Evolutionary conservation across 2,888 invertebrate species (phyloP).

Genomic region (Cordilura impudica): DNA sequence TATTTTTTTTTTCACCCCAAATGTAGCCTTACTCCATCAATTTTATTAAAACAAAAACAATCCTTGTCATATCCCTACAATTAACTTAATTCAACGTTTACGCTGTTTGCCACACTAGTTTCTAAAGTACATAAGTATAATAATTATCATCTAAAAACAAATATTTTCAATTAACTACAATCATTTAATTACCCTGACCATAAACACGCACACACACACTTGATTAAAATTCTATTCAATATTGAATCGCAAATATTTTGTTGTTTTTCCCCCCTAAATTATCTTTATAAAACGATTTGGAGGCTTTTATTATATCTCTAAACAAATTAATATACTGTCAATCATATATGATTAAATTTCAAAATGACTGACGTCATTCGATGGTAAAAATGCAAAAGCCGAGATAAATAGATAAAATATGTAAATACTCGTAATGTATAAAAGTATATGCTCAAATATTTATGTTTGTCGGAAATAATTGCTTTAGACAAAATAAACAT

Average conservation of each 20-base stretch:
- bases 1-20: too few relatives aligned
- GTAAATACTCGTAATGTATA: not conserved
- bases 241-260: not conserved
- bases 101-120: too few relatives aligned
- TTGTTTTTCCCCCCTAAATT: slow-evolving; percentile 12
- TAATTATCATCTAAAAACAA: not conserved
- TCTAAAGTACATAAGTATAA: too few relatives aligned
- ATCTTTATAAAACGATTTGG: slow-evolving; percentile 50
- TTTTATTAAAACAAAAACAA: too few relatives aligned
- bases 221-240: too few relatives aligned
- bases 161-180: not conserved
- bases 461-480: not conserved
- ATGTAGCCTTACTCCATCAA: too few relatives aligned
- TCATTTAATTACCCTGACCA: not conserved
- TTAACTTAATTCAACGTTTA: too few relatives aligned
- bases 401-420: not conserved
- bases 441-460: too few relatives aligned
- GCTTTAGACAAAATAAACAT: not conserved
- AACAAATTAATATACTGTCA: slow-evolving; percentile 52
- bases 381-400: not conserved
- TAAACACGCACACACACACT: not conserved
- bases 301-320: slow-evolving; percentile 42
- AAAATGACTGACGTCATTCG: slow-evolving; percentile 43
- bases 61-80: too few relatives aligned
- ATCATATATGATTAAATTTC: slow-evolving; percentile 52